A percentile compares a stretch with the other conserved stretches of the same genome.
Evolutionary conservation across 2,888 invertebrate genomes (phyloP).

Genomic region (Chalcis sispes): DNA sequence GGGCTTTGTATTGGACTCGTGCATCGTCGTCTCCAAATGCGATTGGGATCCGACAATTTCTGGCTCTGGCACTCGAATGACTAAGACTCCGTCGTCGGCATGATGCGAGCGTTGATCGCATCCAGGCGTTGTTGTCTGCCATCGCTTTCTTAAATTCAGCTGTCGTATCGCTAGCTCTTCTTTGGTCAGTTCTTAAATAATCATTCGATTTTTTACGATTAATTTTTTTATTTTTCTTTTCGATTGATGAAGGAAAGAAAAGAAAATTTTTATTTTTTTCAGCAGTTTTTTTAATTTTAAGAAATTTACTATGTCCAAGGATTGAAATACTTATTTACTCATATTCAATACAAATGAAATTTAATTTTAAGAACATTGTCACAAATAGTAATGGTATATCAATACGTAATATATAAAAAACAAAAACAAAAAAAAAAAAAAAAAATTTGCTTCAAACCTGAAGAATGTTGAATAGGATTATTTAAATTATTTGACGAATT

Average conservation of each 20-base stretch:
- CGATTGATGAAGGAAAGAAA: too few species aligned
- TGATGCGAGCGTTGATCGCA: slow-evolving; percentile 52
- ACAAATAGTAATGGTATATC: too few species aligned
- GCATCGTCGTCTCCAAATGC: slow-evolving; percentile 70
- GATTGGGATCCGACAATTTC: slow-evolving; percentile 70
- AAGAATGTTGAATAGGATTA: slow-evolving; percentile 27
- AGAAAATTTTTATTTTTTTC: neutral
- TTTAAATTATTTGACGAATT: slow-evolving; percentile 2
- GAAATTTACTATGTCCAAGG: too few species aligned
- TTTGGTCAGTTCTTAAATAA: slow-evolving; percentile 45
- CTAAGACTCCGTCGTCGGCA: slow-evolving; percentile 62
- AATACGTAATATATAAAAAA: too few species aligned
- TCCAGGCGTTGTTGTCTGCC: slow-evolving; percentile 63
- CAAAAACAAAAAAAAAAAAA: neutral
- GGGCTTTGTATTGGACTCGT: slow-evolving; percentile 70
- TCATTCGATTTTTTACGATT: too few species aligned
- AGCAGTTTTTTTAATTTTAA: too few species aligned
- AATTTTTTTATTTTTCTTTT: too few species aligned
- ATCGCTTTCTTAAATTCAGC: slow-evolving; percentile 67
- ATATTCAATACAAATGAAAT: too few species aligned
- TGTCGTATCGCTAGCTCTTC: slow-evolving; percentile 56
- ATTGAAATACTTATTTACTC: too few species aligned
- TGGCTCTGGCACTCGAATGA: slow-evolving; percentile 73
- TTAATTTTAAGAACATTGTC: too few species aligned
- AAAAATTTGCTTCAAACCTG: neutral